These are phyloP conservation scores for Crax fasciolata DNA, from an alignment of 2,797 vertebrate species.

Conservation along the genomic window DNA sequence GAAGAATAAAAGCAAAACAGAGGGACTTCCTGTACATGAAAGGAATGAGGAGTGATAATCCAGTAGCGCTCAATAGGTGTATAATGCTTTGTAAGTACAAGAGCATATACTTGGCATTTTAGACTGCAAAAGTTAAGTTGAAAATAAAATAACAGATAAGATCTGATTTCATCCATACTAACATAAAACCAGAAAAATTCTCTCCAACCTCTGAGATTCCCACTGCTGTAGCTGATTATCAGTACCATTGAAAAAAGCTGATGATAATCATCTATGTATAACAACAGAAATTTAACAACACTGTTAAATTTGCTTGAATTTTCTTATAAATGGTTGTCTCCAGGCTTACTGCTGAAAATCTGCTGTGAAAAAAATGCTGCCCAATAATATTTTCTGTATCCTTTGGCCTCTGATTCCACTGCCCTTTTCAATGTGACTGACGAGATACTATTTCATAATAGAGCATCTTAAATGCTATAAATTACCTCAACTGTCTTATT, in stretches of 20 bases:
- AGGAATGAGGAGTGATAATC: neutral
- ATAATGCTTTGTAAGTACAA: neutral
- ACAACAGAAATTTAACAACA: too few species aligned
- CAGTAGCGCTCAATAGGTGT: neutral
- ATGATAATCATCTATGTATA: neutral
- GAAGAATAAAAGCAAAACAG: neutral
- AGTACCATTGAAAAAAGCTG: conserved; percentile 3
- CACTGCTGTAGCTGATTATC: neutral
- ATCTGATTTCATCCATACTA: neutral
- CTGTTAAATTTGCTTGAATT: neutral
- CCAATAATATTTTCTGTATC: neutral
- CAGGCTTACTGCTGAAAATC: neutral
- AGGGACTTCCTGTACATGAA: neutral
- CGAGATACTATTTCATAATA: neutral
- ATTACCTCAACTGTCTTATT: neutral
- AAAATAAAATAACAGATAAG: neutral
- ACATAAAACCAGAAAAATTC: neutral
- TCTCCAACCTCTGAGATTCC: neutral
- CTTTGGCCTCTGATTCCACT: neutral
- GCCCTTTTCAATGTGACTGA: neutral
- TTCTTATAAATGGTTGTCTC: neutral
- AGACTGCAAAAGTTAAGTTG: neutral
- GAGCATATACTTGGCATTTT: neutral
- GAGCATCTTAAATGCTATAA: neutral
- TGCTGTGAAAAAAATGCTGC: neutral